These are phyloP conservation scores for Pantherophis vulpinus DNA, from an alignment of 2,797 vertebrate species.

Conservation along the genomic window DNA sequence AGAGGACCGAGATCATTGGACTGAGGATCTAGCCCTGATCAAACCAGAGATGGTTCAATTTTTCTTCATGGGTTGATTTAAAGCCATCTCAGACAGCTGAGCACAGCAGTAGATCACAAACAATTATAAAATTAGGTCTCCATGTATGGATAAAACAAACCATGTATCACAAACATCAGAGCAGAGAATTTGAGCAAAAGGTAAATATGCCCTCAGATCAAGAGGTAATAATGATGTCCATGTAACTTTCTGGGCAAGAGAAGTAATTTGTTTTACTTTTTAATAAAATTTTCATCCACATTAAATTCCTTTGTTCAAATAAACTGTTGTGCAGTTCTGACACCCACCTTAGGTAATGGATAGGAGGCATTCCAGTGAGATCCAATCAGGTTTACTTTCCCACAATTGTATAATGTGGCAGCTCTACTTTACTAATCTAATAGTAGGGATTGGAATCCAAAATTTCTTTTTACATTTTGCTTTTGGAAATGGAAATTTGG, in stretches of 20 bases:
- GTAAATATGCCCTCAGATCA: neutral
- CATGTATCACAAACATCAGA: neutral
- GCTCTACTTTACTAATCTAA: neutral
- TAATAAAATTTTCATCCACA: neutral
- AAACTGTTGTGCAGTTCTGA: neutral
- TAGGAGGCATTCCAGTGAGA: neutral
- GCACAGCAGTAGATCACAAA: neutral
- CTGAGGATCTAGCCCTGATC: neutral
- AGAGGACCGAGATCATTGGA: neutral
- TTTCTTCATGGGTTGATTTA: neutral
- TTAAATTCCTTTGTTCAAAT: neutral
- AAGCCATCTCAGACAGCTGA: neutral
- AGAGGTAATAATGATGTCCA: neutral
- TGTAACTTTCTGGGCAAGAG: neutral
- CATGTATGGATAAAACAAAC: neutral
- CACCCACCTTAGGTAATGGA: neutral
- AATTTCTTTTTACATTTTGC: neutral
- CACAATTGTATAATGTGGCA: neutral
- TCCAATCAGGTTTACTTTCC: neutral
- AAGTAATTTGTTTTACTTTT: neutral
- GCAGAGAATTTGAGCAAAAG: neutral
- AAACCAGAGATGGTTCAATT: neutral
- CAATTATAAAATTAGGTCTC: neutral
- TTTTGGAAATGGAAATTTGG: neutral
- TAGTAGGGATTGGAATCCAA: neutral